Percentiles rank a stretch among this genome's conserved stretches.
These are phyloP conservation scores for Escarpia spicata DNA, from an alignment of 2,888 invertebrate genomes.

Conservation along the genomic window DNA sequence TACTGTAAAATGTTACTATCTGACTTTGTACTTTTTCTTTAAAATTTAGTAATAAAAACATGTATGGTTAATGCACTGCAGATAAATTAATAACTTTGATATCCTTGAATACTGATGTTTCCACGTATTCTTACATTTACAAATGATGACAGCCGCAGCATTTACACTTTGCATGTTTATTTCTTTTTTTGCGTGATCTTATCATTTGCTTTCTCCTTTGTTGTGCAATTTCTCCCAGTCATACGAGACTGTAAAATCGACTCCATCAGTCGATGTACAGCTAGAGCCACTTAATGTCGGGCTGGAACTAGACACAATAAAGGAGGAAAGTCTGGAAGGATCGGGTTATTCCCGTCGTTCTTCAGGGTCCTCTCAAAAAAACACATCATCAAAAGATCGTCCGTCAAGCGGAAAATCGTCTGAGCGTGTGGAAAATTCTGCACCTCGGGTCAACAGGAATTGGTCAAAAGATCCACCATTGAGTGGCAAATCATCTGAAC, in stretches of 20 bases:
- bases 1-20: not conserved
- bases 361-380: not conserved
- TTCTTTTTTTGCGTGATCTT: not conserved
- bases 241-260: not conserved
- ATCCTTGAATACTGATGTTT: not conserved
- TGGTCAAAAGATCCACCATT: not conserved
- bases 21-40: not conserved
- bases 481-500: not conserved
- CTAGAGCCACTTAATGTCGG: slow-evolving; percentile 42
- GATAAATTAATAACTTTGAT: not conserved
- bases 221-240: slow-evolving; percentile 7
- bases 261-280: slow-evolving; percentile 23
- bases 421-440: not conserved
- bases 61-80: not conserved
- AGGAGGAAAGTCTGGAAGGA: slow-evolving; percentile 31
- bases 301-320: slow-evolving; percentile 40
- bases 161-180: not conserved
- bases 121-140: not conserved
- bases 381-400: not conserved
- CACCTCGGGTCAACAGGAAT: not conserved
- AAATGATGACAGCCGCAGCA: not conserved
- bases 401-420: not conserved
- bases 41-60: not conserved
- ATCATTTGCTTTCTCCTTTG: not conserved
- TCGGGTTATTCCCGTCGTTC: not conserved